These are phyloP conservation scores for Hippocampus barbouri DNA, from an alignment of 2,113 vertebrate species.

Conservation along the genomic window DNA sequence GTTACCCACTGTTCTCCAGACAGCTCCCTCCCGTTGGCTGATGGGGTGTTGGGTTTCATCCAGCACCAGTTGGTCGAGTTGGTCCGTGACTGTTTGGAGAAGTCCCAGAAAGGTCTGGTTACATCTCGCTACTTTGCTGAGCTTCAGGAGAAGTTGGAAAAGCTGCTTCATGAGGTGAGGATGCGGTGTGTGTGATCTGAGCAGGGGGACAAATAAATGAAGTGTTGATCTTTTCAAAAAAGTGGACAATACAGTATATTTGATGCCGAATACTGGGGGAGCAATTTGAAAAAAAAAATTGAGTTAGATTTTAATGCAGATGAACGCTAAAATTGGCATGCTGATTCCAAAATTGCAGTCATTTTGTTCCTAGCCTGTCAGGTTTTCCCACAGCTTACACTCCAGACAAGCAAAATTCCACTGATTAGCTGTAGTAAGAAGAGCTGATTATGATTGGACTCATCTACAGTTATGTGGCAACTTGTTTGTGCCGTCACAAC, in stretches of 20 bases:
- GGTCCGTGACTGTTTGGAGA: slow-evolving; percentile 92
- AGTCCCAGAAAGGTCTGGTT: slow-evolving; percentile 86
- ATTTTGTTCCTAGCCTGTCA: no score
- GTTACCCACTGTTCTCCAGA: slow-evolving; percentile 79
- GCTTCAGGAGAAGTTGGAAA: slow-evolving; percentile 95
- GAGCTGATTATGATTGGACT: no score
- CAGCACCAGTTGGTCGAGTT: slow-evolving; percentile 95
- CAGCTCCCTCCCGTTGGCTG: slow-evolving; percentile 82
- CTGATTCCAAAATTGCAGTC: no score
- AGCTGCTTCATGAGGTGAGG: slow-evolving; percentile 87
- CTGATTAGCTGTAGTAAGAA: no score
- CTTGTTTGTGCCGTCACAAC: no score
- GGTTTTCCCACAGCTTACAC: no score
- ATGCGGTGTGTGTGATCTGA: accelerated
- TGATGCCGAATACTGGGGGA: not conserved
- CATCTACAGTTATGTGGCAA: no score
- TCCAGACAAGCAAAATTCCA: no score
- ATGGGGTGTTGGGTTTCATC: slow-evolving; percentile 95
- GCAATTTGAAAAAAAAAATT: no score
- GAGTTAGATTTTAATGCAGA: no score
- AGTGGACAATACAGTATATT: not conserved
- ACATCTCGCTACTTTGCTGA: slow-evolving; percentile 94
- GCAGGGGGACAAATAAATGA: not conserved
- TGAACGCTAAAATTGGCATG: no score
- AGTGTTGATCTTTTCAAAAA: not conserved